Conservation (phyloP, 2,888 invertebrate genomes). For the Prosapia bicincta region DNA sequence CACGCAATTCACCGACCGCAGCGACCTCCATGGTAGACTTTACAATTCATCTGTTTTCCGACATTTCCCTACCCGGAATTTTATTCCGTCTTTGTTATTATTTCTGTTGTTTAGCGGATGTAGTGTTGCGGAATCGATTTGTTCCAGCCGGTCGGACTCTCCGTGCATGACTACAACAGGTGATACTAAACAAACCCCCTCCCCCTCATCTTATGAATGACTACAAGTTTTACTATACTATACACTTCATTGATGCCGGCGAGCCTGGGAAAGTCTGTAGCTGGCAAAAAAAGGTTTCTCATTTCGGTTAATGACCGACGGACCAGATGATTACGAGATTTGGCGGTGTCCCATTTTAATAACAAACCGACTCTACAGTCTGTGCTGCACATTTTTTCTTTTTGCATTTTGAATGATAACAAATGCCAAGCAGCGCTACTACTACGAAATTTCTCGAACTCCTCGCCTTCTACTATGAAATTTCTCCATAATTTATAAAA, state of each 20-base stretch:
- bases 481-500: too few species aligned
- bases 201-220: neutral
- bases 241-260: neutral
- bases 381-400: too few species aligned
- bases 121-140: neutral
- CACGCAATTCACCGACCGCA: neutral
- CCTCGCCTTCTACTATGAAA: too few species aligned
- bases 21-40: neutral
- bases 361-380: too few species aligned
- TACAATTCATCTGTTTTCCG: neutral
- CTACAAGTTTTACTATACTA: neutral
- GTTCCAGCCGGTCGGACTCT: neutral
- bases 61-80: neutral
- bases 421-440: too few species aligned
- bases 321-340: neutral
- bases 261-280: neutral
- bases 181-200: neutral
- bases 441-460: too few species aligned
- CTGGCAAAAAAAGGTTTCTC: neutral
- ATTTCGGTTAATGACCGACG: neutral
- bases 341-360: neutral
- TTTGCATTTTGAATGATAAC: too few species aligned
- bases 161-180: neutral
- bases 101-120: neutral
- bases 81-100: neutral